Conservation (phyloP, 2,113 vertebrate genomes). For the Otolemur garnettii region DNA sequence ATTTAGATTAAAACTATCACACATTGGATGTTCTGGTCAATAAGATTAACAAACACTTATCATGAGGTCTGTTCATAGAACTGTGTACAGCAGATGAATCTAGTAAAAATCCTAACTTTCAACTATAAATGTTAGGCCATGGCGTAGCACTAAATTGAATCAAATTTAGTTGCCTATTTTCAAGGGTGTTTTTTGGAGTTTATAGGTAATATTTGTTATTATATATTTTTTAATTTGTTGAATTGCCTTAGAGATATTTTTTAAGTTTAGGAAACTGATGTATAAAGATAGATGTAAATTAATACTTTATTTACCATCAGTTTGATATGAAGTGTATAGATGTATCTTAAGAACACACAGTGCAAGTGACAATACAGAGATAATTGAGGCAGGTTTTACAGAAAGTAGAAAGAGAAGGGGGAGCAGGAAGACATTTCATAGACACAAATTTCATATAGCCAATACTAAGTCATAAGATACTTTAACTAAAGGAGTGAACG, state of each 20-base stretch:
- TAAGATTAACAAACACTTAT: neutral
- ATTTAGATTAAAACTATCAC: neutral
- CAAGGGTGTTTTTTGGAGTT: neutral
- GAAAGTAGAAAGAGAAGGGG: neutral
- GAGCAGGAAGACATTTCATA: neutral
- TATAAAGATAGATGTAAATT: neutral
- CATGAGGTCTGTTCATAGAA: neutral
- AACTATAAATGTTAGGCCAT: neutral
- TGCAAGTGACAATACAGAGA: neutral
- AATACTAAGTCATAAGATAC: no score
- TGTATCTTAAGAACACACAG: neutral
- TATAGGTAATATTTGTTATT: neutral
- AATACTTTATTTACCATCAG: neutral
- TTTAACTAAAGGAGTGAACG: no score
- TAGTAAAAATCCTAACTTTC: neutral
- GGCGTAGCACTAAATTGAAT: neutral
- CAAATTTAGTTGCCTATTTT: neutral
- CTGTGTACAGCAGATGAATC: neutral
- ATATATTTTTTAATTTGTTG: neutral
- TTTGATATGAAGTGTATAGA: neutral
- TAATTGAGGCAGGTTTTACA: neutral
- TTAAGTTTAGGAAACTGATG: neutral
- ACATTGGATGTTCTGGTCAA: neutral
- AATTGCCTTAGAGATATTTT: neutral
- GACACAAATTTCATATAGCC: neutral